Conservation (phyloP, 2,797 vertebrate species). For the Discoglossus pictus region DNA sequence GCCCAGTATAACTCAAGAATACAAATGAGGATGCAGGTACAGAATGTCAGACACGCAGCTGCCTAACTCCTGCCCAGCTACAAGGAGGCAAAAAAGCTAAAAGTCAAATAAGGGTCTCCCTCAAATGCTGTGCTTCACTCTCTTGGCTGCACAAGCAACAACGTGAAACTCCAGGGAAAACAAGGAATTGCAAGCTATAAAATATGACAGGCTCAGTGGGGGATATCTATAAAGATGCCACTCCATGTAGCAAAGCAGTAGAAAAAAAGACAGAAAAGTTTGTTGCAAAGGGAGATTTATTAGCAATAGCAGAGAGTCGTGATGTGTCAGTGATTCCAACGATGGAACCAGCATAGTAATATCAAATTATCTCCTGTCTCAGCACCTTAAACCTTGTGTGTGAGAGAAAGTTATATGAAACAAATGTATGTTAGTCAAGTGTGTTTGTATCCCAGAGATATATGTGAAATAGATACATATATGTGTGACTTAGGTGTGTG, state of each 20-base stretch:
- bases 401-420: too few species aligned
- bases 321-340: too few species aligned
- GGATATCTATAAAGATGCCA: neutral
- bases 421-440: too few species aligned
- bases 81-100: constrained; percentile 2
- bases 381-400: too few species aligned
- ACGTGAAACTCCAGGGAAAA: neutral
- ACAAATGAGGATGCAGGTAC: constrained; percentile 45
- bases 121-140: neutral
- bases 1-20: constrained; percentile 28
- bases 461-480: too few species aligned
- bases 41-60: constrained; percentile 10
- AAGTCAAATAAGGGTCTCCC: constrained; percentile 12
- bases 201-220: neutral
- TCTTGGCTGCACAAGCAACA: neutral
- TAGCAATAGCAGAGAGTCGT: too few species aligned
- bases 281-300: too few species aligned
- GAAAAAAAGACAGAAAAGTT: neutral
- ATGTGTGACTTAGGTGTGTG: too few species aligned
- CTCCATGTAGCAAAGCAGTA: neutral
- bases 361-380: too few species aligned
- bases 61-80: neutral
- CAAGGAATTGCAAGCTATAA: constrained; percentile 7
- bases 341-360: too few species aligned
- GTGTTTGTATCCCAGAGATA: too few species aligned